A percentile compares a stretch with the other conserved stretches of the same genome.
Conservation (phyloP, 2,113 vertebrate species). For the Pseudolaguvia tuberculata region DNA sequence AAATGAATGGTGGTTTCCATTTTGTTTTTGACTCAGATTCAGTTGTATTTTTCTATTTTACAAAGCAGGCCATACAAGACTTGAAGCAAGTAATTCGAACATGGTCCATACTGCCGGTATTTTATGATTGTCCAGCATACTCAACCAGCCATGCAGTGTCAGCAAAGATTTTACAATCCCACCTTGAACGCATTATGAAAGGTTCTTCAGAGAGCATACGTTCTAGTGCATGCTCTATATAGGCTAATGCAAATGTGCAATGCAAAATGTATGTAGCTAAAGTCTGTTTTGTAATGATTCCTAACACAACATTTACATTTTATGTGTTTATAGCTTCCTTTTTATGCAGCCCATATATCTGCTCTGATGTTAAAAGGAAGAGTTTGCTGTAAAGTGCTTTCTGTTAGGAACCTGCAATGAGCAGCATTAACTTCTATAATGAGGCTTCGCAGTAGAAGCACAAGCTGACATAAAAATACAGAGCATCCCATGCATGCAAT, state of each 20-base stretch:
- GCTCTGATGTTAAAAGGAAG: constrained; percentile 26
- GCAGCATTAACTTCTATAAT: constrained; percentile 20
- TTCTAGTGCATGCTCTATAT: constrained; percentile 7
- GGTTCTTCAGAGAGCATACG: constrained; percentile 32
- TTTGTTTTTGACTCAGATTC: constrained; percentile 6
- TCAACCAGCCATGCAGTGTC: constrained; percentile 32
- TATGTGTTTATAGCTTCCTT: constrained; percentile 11
- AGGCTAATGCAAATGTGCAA: constrained; percentile 20
- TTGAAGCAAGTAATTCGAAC: background rate
- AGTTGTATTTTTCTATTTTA: constrained; percentile 1
- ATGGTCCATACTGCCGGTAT: background rate
- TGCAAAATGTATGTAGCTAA: constrained; percentile 33
- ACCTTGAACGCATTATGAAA: constrained; percentile 39
- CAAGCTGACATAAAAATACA: background rate
- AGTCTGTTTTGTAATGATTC: constrained; percentile 4
- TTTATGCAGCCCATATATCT: constrained; percentile 34
- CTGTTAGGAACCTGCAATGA: background rate
- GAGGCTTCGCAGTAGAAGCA: background rate
- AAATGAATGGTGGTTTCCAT: background rate
- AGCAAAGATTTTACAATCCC: constrained; percentile 45
- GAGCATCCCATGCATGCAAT: background rate
- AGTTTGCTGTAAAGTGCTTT: constrained; percentile 30
- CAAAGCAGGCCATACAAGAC: background rate
- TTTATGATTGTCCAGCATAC: constrained; percentile 30
- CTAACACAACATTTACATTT: constrained; percentile 12